phyloP scores from a whole-genome alignment of 2,888 invertebrate genomes.

The Chaitophorus viminalis region DNA sequence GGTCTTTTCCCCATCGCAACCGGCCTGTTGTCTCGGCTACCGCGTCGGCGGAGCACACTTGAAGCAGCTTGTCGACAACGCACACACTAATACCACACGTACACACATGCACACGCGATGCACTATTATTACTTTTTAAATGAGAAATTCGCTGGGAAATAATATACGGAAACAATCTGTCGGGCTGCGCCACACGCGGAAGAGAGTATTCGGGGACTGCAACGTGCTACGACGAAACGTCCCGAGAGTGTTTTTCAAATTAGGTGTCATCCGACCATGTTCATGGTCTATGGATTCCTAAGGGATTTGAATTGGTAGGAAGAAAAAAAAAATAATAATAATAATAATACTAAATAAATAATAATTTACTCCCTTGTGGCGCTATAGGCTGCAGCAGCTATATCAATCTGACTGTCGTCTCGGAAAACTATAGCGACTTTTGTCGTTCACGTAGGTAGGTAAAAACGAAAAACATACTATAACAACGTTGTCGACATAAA shows the following conservation, averaged over 20 bases:
- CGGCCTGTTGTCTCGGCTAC: neutral
- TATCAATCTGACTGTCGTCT: conserved; percentile 16
- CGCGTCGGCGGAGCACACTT: neutral
- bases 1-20: neutral
- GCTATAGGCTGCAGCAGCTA: no score
- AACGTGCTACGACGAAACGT: neutral
- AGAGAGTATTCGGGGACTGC: neutral
- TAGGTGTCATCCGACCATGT: conserved; percentile 20
- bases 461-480: neutral
- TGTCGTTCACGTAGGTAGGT: neutral
- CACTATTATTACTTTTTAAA: neutral
- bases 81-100: neutral
- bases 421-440: neutral
- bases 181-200: neutral
- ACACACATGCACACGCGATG: neutral
- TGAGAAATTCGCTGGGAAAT: neutral
- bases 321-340: neutral
- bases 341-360: conserved; percentile 14
- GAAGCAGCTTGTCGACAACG: neutral
- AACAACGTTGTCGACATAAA: neutral
- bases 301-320: neutral
- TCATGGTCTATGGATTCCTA: neutral
- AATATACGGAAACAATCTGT: neutral
- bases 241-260: conserved; percentile 26
- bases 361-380: conserved; percentile 22